phyloP scores from a whole-genome alignment of 2,113 vertebrate genomes.

The Uropsilus gracilis region DNA sequence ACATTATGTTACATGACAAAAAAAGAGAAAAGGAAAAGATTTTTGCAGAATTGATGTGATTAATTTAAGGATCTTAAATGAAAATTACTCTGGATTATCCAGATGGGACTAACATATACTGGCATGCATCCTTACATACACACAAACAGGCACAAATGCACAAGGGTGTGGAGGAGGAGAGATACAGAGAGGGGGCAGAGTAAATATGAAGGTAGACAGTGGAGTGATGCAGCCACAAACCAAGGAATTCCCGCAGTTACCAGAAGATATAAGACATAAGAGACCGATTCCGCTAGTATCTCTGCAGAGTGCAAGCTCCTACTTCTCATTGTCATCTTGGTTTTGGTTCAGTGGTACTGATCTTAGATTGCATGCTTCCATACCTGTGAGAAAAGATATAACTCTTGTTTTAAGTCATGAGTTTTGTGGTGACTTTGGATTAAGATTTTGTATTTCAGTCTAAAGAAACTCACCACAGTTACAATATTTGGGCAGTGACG shows the following conservation, averaged over 20 bases:
- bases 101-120: background rate
- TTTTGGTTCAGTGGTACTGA: background rate
- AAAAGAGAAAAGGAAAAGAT: background rate
- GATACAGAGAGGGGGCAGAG: too few species aligned
- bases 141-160: too few species aligned
- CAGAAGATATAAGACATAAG: background rate
- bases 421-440: background rate
- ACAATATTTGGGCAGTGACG: background rate
- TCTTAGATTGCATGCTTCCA: background rate
- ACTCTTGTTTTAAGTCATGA: background rate
- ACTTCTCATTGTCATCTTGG: background rate
- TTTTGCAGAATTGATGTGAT: background rate
- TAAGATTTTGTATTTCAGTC: background rate
- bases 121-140: background rate
- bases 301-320: background rate
- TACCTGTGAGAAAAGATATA: background rate
- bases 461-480: background rate
- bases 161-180: background rate
- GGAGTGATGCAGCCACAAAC: background rate
- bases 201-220: background rate
- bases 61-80: background rate
- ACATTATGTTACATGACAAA: background rate
- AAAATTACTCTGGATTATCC: background rate
- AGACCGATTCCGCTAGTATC: accelerated
- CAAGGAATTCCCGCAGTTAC: background rate